Percentiles rank a stretch among this genome's conserved stretches.
Evolutionary conservation across 2,797 vertebrate genomes (phyloP).

Genomic region (Morelia viridis): DNA sequence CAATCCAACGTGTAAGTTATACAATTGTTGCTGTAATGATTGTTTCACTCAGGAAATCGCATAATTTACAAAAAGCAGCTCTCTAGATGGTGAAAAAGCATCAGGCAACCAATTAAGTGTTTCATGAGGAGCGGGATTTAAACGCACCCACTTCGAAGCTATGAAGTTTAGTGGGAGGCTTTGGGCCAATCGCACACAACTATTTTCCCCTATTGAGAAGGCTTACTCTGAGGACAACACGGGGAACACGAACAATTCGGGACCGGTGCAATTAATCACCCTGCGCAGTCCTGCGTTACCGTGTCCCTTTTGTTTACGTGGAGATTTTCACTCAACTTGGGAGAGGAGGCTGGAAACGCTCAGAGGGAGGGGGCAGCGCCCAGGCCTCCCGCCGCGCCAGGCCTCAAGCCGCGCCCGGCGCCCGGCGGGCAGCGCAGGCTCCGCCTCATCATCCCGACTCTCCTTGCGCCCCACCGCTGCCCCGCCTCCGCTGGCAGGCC

Average conservation of each 20-base stretch:
- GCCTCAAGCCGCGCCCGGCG: neutral
- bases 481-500: conserved; percentile 2
- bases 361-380: too few relatives aligned
- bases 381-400: neutral
- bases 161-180: neutral
- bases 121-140: neutral
- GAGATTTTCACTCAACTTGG: neutral
- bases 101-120: neutral
- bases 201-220: neutral
- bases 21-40: neutral
- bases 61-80: neutral
- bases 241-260: neutral
- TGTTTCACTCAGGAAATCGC: neutral
- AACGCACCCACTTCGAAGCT: neutral
- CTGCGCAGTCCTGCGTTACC: neutral
- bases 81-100: neutral
- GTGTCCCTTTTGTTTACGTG: neutral
- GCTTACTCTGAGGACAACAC: neutral
- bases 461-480: neutral
- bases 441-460: conserved; percentile 5
- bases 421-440: neutral
- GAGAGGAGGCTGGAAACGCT: neutral
- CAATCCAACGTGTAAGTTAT: neutral
- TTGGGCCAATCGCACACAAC: neutral
- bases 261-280: neutral